Conservation (phyloP, 2,113 vertebrate genomes). For the Cyanoderma ruficeps region DNA sequence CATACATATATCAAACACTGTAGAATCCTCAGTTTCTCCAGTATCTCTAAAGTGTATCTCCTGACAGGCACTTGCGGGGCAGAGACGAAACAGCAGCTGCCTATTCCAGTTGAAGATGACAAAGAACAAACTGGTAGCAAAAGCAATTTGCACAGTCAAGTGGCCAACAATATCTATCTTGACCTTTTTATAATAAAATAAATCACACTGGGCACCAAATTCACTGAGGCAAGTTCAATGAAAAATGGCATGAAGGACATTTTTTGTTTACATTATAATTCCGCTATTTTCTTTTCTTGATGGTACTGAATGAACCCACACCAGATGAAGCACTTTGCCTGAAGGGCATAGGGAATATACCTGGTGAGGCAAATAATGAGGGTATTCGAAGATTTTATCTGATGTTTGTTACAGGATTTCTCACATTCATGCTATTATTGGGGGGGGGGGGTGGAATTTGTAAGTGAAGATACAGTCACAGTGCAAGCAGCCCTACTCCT, state of each 20-base stretch:
- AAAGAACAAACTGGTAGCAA: background rate
- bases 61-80: background rate
- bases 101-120: background rate
- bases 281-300: background rate
- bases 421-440: accelerated
- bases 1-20: accelerated
- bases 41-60: background rate
- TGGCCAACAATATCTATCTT: background rate
- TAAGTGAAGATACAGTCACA: background rate
- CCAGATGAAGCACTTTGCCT: background rate
- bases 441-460: background rate
- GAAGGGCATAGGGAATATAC: background rate
- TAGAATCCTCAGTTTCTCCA: background rate
- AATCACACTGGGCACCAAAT: background rate
- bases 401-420: background rate
- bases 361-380: background rate
- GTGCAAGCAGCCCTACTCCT: background rate
- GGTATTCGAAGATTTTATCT: background rate
- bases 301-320: background rate
- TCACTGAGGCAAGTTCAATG: background rate
- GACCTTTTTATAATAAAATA: background rate
- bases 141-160: background rate
- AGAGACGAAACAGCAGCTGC: background rate
- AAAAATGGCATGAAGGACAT: background rate
- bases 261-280: background rate